phyloP scores from a whole-genome alignment of 2,113 vertebrate genomes.

The Austrofundulus limnaeus region DNA sequence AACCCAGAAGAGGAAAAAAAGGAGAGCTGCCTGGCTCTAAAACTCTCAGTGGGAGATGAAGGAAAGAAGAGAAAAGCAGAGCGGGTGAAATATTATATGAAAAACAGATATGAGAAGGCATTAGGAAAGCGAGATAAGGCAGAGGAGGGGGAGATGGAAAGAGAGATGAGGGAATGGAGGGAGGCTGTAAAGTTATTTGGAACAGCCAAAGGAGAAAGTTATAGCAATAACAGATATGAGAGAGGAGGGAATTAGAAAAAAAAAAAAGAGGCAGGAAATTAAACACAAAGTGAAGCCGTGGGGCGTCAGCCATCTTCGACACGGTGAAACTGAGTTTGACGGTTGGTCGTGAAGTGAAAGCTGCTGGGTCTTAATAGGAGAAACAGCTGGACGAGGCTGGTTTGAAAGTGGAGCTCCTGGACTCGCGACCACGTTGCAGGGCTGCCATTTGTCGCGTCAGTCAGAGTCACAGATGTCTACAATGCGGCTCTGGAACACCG shows the following conservation, averaged over 20 bases:
- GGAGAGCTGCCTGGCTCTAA: conserved; percentile 48
- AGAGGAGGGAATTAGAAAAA: not conserved
- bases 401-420: conserved; percentile 59
- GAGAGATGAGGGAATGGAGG: conserved; percentile 45
- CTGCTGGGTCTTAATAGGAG: conserved; percentile 51
- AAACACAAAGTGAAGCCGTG: conserved; percentile 19
- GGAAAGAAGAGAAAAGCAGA: conserved; percentile 51
- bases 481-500: conserved; percentile 45
- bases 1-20: conserved; percentile 35
- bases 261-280: conserved; percentile 40
- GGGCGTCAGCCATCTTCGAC: conserved; percentile 16
- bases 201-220: conserved; percentile 30
- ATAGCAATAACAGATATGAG: conserved; percentile 55
- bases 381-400: conserved; percentile 66
- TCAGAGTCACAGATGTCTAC: conserved; percentile 48
- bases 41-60: conserved; percentile 63
- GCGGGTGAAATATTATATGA: conserved; percentile 68
- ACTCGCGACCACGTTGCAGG: conserved; percentile 36
- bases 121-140: conserved; percentile 63
- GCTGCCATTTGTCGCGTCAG: conserved; percentile 67
- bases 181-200: conserved; percentile 33
- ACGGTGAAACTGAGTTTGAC: conserved; percentile 25
- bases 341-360: conserved; percentile 32
- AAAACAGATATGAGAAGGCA: conserved; percentile 66
- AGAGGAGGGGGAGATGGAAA: conserved; percentile 4